Evolutionary conservation across 2,797 vertebrate species (phyloP).

Genomic region (Coreius guichenoti): DNA sequence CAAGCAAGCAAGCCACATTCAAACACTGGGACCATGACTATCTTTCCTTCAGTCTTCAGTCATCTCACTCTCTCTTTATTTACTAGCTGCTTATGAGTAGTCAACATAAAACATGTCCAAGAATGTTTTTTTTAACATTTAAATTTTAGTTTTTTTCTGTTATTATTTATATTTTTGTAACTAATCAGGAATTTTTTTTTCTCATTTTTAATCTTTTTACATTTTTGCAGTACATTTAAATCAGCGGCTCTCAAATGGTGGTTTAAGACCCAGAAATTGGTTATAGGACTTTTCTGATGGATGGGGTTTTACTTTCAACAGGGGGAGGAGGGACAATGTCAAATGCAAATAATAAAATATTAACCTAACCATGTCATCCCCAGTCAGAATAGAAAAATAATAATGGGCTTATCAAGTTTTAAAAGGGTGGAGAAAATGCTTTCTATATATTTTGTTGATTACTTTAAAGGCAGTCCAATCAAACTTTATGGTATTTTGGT

Average conservation of each 20-base stretch:
- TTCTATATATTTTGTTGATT: neutral
- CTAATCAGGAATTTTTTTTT: neutral
- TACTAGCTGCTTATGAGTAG: neutral
- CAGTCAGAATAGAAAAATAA: neutral
- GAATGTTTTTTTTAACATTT: neutral
- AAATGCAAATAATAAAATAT: slow-evolving; percentile 2
- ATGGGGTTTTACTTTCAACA: neutral
- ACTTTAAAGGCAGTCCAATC: neutral
- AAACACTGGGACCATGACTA: neutral
- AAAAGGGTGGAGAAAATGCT: neutral
- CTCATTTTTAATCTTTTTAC: neutral
- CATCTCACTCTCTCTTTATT: neutral
- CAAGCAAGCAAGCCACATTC: neutral
- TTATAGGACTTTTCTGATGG: neutral
- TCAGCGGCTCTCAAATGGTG: neutral
- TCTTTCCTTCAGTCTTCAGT: neutral
- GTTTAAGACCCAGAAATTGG: neutral
- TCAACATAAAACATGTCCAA: neutral
- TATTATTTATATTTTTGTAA: neutral
- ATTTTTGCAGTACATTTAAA: neutral
- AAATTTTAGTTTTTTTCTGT: neutral
- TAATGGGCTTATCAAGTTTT: neutral
- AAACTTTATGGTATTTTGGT: slow-evolving; percentile 2
- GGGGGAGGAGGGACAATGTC: too few species aligned
- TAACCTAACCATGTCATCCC: neutral